phyloP scores from a whole-genome alignment of 2,888 invertebrate genomes.

The Sinotaia quadrata region DNA sequence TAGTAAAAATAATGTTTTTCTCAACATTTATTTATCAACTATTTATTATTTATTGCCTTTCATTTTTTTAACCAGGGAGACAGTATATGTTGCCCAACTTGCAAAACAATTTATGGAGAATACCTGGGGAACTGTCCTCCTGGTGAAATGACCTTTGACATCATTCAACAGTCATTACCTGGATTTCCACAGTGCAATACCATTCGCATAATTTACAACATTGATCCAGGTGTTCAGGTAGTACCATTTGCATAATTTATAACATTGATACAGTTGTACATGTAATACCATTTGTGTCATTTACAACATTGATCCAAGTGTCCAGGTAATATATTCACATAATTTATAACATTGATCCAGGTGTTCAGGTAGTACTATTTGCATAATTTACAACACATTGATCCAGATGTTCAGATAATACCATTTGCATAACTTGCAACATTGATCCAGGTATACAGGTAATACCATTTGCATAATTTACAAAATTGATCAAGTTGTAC shows the following conservation, averaged over 20 bases:
- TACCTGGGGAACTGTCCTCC: slow-evolving; percentile 85
- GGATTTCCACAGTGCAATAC: slow-evolving; percentile 81
- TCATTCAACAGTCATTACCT: slow-evolving; percentile 75
- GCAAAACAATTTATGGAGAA: slow-evolving; percentile 86
- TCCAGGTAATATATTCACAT: too few species aligned
- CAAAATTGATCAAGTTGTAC: slow-evolving; percentile 89
- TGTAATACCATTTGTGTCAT: slow-evolving; percentile 86
- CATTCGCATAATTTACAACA: slow-evolving; percentile 88
- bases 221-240: slow-evolving; percentile 88
- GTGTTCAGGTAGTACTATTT: slow-evolving; percentile 83
- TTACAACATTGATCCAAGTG: slow-evolving; percentile 75
- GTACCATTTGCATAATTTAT: too few species aligned
- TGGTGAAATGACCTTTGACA: slow-evolving; percentile 69
- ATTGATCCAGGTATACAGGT: too few species aligned
- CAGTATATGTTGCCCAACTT: slow-evolving; percentile 89
- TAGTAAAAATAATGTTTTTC: background rate
- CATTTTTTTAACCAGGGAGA: slow-evolving; percentile 74
- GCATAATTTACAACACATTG: too few species aligned
- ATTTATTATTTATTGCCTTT: background rate
- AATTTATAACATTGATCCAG: slow-evolving; percentile 90
- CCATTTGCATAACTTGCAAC: slow-evolving; percentile 85
- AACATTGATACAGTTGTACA: background rate
- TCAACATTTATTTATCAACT: background rate
- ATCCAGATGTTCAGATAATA: slow-evolving; percentile 73
- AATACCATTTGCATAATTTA: too few species aligned